Evolutionary conservation across 2,888 invertebrate species (phyloP).

Genomic region (Sussaba pulchella): DNA sequence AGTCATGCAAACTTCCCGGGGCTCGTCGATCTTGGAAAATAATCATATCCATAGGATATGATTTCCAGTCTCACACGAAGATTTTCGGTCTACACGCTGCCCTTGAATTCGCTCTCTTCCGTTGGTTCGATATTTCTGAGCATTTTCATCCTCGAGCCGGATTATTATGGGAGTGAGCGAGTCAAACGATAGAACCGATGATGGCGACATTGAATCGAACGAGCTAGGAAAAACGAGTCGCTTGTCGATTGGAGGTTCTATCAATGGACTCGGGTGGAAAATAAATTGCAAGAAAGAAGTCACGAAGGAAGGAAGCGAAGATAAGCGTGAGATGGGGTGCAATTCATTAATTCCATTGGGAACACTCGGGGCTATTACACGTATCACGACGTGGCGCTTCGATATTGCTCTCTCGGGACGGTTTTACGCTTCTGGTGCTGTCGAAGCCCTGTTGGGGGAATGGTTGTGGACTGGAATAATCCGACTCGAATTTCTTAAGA

Average conservation of each 20-base stretch:
- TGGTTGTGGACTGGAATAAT: background rate
- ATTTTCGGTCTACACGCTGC: background rate
- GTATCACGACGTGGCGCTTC: background rate
- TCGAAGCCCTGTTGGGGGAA: background rate
- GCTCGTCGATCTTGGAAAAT: conserved; percentile 23
- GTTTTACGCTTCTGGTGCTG: background rate
- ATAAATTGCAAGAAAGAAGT: background rate
- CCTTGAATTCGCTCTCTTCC: background rate
- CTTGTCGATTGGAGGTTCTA: background rate
- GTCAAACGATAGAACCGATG: background rate
- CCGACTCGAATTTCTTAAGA: conserved; percentile 2
- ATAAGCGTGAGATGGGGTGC: background rate
- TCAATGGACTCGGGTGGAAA: background rate
- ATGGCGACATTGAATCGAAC: background rate
- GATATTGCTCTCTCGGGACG: conserved; percentile 4
- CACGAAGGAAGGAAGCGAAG: background rate
- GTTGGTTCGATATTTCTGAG: background rate
- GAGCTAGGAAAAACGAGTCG: too few species aligned
- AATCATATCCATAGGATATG: conserved; percentile 9
- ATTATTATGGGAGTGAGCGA: background rate
- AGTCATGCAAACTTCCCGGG: background rate
- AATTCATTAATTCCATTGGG: background rate
- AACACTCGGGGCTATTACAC: background rate
- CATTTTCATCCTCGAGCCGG: background rate
- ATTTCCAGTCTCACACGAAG: too few species aligned